Evolutionary conservation across 2,888 invertebrate species (phyloP).

Genomic region (Agrotis exclamationis): DNA sequence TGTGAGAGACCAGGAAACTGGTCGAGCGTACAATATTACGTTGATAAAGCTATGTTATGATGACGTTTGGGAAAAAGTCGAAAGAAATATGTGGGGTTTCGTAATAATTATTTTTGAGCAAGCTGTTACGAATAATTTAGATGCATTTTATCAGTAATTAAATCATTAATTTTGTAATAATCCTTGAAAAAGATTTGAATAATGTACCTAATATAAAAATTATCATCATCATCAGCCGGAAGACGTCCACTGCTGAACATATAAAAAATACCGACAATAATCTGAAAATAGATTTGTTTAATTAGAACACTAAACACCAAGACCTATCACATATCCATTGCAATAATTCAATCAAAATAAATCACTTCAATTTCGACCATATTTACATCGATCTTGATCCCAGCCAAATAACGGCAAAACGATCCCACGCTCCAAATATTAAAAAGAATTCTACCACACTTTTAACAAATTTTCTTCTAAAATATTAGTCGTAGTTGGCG

Average conservation of each 20-base stretch:
- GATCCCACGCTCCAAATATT: too few species aligned
- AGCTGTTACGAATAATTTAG: too few species aligned
- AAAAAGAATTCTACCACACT: constrained; percentile 21
- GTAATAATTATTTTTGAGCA: too few species aligned
- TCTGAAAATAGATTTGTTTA: too few species aligned
- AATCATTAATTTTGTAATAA: too few species aligned
- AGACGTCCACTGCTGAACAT: too few species aligned
- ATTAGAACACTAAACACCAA: background rate
- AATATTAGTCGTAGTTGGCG: too few species aligned
- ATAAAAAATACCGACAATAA: too few species aligned
- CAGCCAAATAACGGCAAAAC: constrained; percentile 28
- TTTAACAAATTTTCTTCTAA: constrained; percentile 38
- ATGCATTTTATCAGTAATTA: too few species aligned
- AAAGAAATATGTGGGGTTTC: background rate
- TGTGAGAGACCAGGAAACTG: constrained; percentile 54
- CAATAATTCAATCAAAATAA: constrained; percentile 1
- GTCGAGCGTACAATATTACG: constrained; percentile 33
- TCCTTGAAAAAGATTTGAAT: too few species aligned
- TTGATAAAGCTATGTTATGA: constrained; percentile 2
- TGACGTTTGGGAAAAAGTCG: background rate
- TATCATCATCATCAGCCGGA: too few species aligned
- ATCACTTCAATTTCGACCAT: constrained; percentile 1
- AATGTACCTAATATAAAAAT: too few species aligned
- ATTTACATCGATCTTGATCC: constrained; percentile 19
- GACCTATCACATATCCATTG: background rate